Base-by-base conservation (phyloP, 53 echinoderm and acorn worm species). In the Crossaster papposus region DNA sequence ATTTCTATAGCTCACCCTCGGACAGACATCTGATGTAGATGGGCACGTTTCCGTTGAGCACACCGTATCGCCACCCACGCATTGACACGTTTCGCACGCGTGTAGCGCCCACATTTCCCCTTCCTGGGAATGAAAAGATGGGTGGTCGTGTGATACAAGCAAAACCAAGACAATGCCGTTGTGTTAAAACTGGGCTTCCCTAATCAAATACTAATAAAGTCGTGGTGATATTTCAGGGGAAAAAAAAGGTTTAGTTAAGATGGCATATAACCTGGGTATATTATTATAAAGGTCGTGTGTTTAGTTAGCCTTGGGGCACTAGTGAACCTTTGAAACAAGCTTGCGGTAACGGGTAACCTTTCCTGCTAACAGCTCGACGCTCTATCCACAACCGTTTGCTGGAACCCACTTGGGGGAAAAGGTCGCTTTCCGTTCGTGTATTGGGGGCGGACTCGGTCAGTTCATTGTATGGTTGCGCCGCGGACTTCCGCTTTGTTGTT, bases 1-100 rank as follows among this genome's bases (percentile, higher is more conserved):
- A 64, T 54, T 14, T 15, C 29, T 31, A 37, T 71, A 72, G 34
- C 91, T 65, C 70, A 91, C 91, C 83, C 85, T 91, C 36, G 78
- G 70, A 78, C 91, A 91, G 65, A 38, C 51, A 31, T 35, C 76
- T 35, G 63, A 30, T 15, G 70, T 81, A 32, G 34, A 65, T 54
- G 74, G 70, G 53, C 93, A 93, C 30, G 81, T 54, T 23, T 88
- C 92, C 82, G 81, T 80, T 84, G 71, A 92, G 81, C 78, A 94
- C 77, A 51, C 77, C 14, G 91, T 88, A 80, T 80, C 64, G 23
- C 95, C 96, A 89, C 79, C 90, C 32, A 73, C 89, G 85, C 96
- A 96, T 28, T 85, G 83, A 89, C 96, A 96, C 76, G 92, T 44
- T 70, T 96, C 95, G 64, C 96, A 96, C 30, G 81, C 90, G 52